Evolutionary conservation across 1,140 invertebrate genomes (phyloP), one percentile per base, ranked within the genome.

Genomic region (Trinorchestia longiramus): DNA sequence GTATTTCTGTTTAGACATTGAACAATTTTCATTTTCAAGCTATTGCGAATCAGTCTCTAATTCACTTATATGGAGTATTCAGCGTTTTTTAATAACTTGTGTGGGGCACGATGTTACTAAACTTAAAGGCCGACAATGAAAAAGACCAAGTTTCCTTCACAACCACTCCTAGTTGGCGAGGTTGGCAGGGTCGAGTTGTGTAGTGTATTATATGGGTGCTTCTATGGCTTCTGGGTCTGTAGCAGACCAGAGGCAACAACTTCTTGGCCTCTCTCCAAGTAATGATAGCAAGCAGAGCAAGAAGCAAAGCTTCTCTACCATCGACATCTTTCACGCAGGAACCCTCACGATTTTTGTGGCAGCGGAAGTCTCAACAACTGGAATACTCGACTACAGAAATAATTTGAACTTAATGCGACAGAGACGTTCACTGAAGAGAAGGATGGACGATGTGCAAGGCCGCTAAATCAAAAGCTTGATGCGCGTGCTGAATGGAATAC

Each of bases 221-320:
- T 28, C 11, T 77, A 77, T 77, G 62, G 62, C 62, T 77, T 77
- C 62, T 36, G 62, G 28, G 62, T 15, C 62, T 77, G 62, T 77
- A 19, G 62, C 62, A 77, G 62, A 77, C 15, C 62, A 23, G 62
- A 77, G 62, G 62, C 62, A 77, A 41, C 62, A 77, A 41, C 43
- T 4, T 17, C 88, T 90, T 90, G 88, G 88, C 88, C 88, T 42
- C 41, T 42, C 88, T 90, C 88, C 88, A 90, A 90, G 36, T 90
- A 90, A 90, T 90, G 88, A 42, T 0, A 90, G 88, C 88, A 90
- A 90, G 88, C 88, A 43, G 43, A 42, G 43, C 42, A 90, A 90
- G 62, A 77, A 77, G 62, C 62, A 77, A 77, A 41, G 43, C 88
- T 90, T 42, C n/a, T 90, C 28, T 41, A 28, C n/a, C 28, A 90